Evolutionary conservation across 2,797 vertebrate species (phyloP).

Genomic region (Acestrorhynchus altus): DNA sequence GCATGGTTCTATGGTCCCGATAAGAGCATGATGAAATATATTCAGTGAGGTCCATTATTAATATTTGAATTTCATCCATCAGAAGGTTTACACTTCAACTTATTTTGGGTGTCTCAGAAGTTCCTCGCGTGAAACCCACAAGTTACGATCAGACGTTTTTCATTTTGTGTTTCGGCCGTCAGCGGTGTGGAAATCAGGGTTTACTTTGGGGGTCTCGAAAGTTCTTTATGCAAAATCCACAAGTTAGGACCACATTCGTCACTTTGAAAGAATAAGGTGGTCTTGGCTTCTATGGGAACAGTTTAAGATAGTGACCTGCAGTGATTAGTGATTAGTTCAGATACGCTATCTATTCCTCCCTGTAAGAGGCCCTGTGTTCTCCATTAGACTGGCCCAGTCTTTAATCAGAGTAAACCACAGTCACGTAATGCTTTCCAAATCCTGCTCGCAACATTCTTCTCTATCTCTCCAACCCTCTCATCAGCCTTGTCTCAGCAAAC

Average conservation of each 20-base stretch:
- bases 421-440: slow-evolving; percentile 38
- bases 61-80: background rate
- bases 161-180: no score
- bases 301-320: slow-evolving; percentile 60
- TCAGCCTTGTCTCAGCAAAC: slow-evolving; percentile 36
- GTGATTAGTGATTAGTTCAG: slow-evolving; percentile 68
- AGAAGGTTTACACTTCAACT: background rate
- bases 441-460: slow-evolving; percentile 17
- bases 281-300: slow-evolving; percentile 60
- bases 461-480: slow-evolving; percentile 19
- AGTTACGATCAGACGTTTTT: no score
- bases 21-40: background rate
- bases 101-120: background rate
- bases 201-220: no score
- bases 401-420: slow-evolving; percentile 52
- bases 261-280: no score
- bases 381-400: slow-evolving; percentile 37
- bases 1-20: background rate
- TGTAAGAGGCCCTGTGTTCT: slow-evolving; percentile 52
- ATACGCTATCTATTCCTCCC: slow-evolving; percentile 72
- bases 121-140: no score
- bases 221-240: background rate
- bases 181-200: no score
- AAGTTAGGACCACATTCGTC: background rate
- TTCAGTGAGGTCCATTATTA: background rate